A percentile compares a stretch with the other conserved stretches of the same genome.
These are phyloP conservation scores for Furnarius figulus DNA, from an alignment of 2,113 vertebrate species.

Conservation along the genomic window DNA sequence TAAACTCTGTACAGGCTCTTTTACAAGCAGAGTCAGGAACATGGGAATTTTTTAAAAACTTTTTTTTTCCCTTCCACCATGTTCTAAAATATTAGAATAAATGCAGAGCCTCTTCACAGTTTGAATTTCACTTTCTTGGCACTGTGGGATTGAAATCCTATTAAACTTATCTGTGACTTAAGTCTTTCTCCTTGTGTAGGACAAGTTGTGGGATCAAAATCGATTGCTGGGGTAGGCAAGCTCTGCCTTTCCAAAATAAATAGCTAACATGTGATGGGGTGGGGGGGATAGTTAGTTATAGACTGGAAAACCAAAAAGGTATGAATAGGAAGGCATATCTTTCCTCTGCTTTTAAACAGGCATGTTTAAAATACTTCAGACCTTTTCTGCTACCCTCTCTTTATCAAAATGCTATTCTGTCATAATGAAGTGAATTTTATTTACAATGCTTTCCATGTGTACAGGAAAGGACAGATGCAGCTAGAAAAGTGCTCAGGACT, in stretches of 20 bases:
- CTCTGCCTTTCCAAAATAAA: neutral
- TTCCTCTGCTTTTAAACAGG: neutral
- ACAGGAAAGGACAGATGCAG: neutral
- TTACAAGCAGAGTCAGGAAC: neutral
- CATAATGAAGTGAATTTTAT: neutral
- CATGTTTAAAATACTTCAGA: neutral
- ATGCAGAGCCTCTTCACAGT: neutral
- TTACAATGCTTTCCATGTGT: neutral
- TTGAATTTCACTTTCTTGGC: neutral
- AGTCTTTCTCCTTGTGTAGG: neutral
- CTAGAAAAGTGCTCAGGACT: neutral
- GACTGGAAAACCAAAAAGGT: neutral
- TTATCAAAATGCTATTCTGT: neutral
- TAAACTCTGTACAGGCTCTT: neutral
- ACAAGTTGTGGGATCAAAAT: neutral
- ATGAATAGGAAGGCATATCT: neutral
- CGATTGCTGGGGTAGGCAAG: neutral
- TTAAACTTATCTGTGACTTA: neutral
- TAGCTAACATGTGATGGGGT: neutral
- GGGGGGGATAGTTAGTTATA: neutral
- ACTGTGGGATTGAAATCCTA: neutral
- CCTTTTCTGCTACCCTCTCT: neutral
- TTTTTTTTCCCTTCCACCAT: neutral
- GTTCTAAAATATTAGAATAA: neutral
- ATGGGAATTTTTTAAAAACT: neutral